A percentile compares a stretch with the other conserved stretches of the same genome.
Conservation (phyloP, 2,888 invertebrate genomes). For the Steromphala cineraria region DNA sequence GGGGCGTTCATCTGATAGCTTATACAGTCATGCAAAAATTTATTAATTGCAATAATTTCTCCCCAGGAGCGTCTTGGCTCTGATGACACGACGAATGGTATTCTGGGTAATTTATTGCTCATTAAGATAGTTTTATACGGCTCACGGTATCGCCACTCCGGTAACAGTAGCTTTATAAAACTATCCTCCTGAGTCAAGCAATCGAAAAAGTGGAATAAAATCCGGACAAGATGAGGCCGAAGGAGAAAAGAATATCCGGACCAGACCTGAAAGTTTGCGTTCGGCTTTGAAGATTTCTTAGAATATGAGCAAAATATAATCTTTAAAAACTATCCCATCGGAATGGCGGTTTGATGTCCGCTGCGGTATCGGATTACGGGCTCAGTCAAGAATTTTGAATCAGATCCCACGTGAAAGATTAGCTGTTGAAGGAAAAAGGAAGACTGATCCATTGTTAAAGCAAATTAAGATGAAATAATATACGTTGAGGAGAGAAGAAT, state of each 20-base stretch:
- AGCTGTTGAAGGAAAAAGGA: background rate
- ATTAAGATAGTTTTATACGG: background rate
- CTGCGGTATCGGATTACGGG: background rate
- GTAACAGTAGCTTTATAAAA: background rate
- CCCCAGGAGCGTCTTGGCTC: no score
- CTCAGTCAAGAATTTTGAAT: background rate
- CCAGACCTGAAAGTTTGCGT: background rate
- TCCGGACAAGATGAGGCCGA: background rate
- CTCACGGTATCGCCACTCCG: background rate
- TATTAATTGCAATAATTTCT: background rate
- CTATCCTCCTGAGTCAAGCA: background rate
- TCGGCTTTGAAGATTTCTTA: background rate
- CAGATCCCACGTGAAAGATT: background rate
- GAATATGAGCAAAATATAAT: background rate
- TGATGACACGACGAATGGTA: no score
- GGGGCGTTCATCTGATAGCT: background rate
- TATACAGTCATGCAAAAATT: background rate
- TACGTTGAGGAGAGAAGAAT: no score
- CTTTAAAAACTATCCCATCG: background rate
- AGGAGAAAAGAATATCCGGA: slow-evolving; percentile 6
- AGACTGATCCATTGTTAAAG: background rate
- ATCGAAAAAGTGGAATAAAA: background rate
- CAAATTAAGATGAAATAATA: background rate
- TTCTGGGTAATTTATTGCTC: background rate
- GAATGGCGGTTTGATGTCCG: background rate